Base-by-base conservation (phyloP, 2,797 vertebrate genomes). In the Protosalanx chinensis region DNA sequence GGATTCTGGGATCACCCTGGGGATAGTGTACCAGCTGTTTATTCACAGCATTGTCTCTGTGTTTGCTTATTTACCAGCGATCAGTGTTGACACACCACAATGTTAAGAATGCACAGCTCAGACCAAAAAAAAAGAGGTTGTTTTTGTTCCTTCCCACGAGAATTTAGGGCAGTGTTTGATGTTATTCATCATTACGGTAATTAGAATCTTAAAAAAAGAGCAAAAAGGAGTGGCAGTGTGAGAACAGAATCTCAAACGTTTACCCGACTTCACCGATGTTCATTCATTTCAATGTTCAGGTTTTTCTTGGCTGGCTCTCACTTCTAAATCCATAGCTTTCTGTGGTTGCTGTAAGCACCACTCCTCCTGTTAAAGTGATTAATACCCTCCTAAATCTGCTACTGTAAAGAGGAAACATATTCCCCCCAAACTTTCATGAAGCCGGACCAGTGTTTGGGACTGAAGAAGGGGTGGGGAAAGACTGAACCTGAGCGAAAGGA, bases 351-450 rank as follows among this genome's bases (percentile, higher is more conserved):
- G 64, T 67, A 41, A 73, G 75, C 69, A 64, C 59, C 4, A 5
- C 53, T 60, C 35, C 74, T 60, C 67, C 79, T 88, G 86, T 72
- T 79, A 78, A 84, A 87, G 61, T 74, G 57, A 89, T 85, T 78
- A 32, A 74, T 84, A 30, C 62, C n/a, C 75, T 61, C 32, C 16
- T 33, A 8, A 20, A 16, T 23, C 57, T 75, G 61, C 70, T 78
- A 60, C 78, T 70, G 30, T 64, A 76, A 64, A 70, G n/a, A n/a
- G 64, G 75, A 84, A 60, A 67, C 37, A 75, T 37, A 53, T 6
- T 15, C 35, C 16, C 37, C 41, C 41, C 58, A 59, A 59, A 33
- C 23, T 27, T 61, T 70, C 46, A 63, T 62, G 29, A 68, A 57
- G 58, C 15, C 41, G 10, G 63, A 68, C 30, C 65, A 69, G 56